Conservation (phyloP, 2,888 invertebrate genomes). For the Noctua fimbriata region DNA sequence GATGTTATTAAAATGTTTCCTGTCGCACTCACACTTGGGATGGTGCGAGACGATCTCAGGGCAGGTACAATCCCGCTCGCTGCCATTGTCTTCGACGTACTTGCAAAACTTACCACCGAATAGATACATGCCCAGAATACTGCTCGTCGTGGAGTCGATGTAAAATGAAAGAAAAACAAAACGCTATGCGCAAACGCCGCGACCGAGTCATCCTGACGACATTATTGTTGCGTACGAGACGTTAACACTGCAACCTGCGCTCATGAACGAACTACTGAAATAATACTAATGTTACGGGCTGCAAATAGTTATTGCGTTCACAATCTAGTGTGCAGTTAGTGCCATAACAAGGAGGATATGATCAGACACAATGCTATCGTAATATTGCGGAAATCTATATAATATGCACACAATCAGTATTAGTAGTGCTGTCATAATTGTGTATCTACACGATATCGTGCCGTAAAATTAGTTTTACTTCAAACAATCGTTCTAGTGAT, state of each 20-base stretch:
- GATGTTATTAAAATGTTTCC: slow-evolving; percentile 99
- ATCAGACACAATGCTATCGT: slow-evolving; percentile 40
- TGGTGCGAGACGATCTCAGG: slow-evolving; percentile 97
- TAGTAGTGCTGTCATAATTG: slow-evolving; percentile 65
- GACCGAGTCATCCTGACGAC: slow-evolving; percentile 84
- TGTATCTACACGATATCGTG: slow-evolving; percentile 66
- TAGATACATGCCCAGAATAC: slow-evolving; percentile 99
- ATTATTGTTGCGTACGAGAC: slow-evolving; percentile 80
- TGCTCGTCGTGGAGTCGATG: slow-evolving; percentile 91
- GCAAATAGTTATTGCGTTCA: slow-evolving; percentile 54
- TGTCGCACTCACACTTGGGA: slow-evolving; percentile 98
- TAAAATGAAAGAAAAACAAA: slow-evolving; percentile 89
- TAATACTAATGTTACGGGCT: slow-evolving; percentile 76
- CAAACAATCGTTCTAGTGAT: slow-evolving; percentile 66
- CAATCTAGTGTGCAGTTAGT: slow-evolving; percentile 66
- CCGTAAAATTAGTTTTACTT: slow-evolving; percentile 80
- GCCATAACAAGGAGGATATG: slow-evolving; percentile 54
- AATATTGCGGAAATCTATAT: slow-evolving; percentile 51
- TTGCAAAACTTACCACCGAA: slow-evolving; percentile 99
- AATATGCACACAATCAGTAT: slow-evolving; percentile 58
- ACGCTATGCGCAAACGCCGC: slow-evolving; percentile 89
- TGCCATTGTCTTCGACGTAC: slow-evolving; percentile 96
- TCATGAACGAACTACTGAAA: slow-evolving; percentile 66
- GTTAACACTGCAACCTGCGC: slow-evolving; percentile 84
- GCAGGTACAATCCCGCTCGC: slow-evolving; percentile 97